Evolutionary conservation across 2,888 invertebrate genomes (phyloP).

Genomic region (Cheilosia pagana): DNA sequence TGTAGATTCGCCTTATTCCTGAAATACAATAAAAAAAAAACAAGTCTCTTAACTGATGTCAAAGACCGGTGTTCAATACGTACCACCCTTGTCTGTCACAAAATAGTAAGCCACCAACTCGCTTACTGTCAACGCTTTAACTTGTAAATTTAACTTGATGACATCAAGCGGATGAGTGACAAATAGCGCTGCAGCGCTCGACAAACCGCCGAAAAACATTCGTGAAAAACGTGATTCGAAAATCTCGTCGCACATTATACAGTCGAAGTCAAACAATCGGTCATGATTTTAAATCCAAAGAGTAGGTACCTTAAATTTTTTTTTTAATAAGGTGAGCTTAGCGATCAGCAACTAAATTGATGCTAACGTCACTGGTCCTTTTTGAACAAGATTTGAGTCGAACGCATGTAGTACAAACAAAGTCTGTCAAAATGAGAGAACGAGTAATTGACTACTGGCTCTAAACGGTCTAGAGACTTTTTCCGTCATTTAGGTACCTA

Average conservation of each 20-base stretch:
- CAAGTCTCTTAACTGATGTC: too few species aligned
- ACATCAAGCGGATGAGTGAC: constrained; percentile 48
- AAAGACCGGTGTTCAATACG: neutral
- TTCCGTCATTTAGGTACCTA: too few species aligned
- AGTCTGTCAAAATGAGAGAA: too few species aligned
- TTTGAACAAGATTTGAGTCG: too few species aligned
- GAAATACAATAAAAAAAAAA: too few species aligned
- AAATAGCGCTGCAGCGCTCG: constrained; percentile 7
- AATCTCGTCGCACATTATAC: constrained; percentile 8
- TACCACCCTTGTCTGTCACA: constrained; percentile 7
- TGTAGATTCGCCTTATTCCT: constrained; percentile 19
- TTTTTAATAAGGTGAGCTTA: too few species aligned
- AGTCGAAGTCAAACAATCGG: neutral
- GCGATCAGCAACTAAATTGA: too few species aligned
- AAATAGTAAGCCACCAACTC: constrained; percentile 25
- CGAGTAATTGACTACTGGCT: too few species aligned
- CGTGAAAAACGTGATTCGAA: constrained; percentile 33
- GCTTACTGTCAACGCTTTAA: constrained; percentile 7
- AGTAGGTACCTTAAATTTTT: too few species aligned
- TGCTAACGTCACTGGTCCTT: too few species aligned
- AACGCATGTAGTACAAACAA: too few species aligned
- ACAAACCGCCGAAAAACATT: constrained; percentile 27
- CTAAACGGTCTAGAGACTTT: too few species aligned
- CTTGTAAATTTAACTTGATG: constrained; percentile 39
- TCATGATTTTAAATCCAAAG: neutral